phyloP scores from a whole-genome alignment of 2,888 invertebrate genomes.

The Vesta saturnalis region DNA sequence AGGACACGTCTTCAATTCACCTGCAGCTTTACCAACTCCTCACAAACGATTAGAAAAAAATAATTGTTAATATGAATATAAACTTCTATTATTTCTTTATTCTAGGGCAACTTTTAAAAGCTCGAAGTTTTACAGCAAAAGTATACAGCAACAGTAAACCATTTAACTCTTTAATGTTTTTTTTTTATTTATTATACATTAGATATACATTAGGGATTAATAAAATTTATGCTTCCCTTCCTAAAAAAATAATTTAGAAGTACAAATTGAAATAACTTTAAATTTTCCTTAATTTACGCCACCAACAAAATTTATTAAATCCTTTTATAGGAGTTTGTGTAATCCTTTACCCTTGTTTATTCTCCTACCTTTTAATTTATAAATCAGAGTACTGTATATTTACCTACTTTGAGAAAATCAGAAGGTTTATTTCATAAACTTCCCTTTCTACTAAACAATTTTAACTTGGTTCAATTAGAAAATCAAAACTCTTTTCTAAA shows the following conservation, averaged over 20 bases:
- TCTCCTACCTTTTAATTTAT: neutral
- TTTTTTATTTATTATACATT: neutral
- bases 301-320: neutral
- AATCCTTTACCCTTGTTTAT: neutral
- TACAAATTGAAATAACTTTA: neutral
- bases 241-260: neutral
- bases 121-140: too few species aligned
- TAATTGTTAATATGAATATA: neutral
- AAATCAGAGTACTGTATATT: neutral
- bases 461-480: neutral
- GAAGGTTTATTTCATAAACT: neutral
- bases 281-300: slow-evolving; percentile 1
- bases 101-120: too few species aligned
- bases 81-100: too few species aligned
- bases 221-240: neutral
- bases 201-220: neutral
- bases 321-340: neutral
- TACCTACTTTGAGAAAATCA: neutral
- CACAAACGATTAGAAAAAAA: neutral
- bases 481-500: slow-evolving; percentile 8
- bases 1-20: slow-evolving; percentile 46
- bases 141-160: too few species aligned
- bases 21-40: slow-evolving; percentile 42
- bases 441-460: neutral
- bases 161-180: neutral